Evolutionary conservation across 2,888 invertebrate species (phyloP).

Genomic region (Ennomos quercinarius): DNA sequence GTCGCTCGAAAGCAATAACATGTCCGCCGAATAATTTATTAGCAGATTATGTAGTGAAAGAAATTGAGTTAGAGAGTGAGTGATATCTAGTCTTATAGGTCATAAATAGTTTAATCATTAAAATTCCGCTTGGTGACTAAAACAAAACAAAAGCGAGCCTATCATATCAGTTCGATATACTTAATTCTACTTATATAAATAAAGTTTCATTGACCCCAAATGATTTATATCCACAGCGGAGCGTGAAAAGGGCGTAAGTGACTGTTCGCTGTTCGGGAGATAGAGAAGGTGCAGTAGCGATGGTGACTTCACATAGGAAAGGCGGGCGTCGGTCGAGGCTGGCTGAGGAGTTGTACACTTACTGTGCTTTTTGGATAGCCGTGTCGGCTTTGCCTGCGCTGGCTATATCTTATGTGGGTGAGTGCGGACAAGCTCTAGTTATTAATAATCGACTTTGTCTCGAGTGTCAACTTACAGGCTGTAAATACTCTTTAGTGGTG

Average conservation of each 20-base stretch:
- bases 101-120: slow-evolving; percentile 17
- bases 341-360: slow-evolving; percentile 69
- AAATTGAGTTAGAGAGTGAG: no score
- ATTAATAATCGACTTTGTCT: neutral
- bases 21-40: neutral
- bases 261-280: slow-evolving; percentile 8
- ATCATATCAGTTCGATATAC: slow-evolving; percentile 29
- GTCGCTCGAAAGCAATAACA: neutral
- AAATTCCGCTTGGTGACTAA: slow-evolving; percentile 32
- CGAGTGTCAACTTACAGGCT: no score
- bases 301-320: slow-evolving; percentile 50
- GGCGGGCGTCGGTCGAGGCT: slow-evolving; percentile 60
- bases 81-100: slow-evolving; percentile 1
- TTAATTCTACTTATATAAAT: slow-evolving; percentile 31
- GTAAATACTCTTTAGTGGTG: no score
- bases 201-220: slow-evolving; percentile 32
- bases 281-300: slow-evolving; percentile 38
- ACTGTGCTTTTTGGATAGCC: slow-evolving; percentile 74
- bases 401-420: slow-evolving; percentile 75
- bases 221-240: slow-evolving; percentile 19
- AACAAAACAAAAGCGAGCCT: slow-evolving; percentile 34
- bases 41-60: no score
- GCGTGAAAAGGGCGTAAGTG: slow-evolving; percentile 27
- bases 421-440: slow-evolving; percentile 39
- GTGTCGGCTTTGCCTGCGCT: slow-evolving; percentile 71